Percentiles rank a stretch among this genome's conserved stretches.
Evolutionary conservation across 2,888 invertebrate species (phyloP).

Genomic region (Colletes collaris): DNA sequence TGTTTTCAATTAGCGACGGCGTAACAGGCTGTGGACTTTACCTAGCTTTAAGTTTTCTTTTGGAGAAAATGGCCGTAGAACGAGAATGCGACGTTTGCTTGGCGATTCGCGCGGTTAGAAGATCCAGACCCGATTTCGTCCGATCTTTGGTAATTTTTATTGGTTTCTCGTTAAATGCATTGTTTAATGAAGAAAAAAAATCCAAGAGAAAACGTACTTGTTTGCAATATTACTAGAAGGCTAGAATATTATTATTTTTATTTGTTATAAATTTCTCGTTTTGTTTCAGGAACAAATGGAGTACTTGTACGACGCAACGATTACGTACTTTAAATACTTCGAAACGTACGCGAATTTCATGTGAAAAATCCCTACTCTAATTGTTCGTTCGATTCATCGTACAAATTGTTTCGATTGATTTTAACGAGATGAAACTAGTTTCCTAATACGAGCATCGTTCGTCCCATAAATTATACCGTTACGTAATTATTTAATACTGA

Average conservation of each 20-base stretch:
- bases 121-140: constrained; percentile 82
- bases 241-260: not conserved
- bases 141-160: constrained; percentile 74
- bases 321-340: constrained; percentile 77
- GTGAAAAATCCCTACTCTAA: constrained; percentile 23
- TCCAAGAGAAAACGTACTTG: too few species aligned
- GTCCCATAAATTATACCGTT: constrained; percentile 28
- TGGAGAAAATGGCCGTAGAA: constrained; percentile 84
- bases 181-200: too few species aligned
- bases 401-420: constrained; percentile 27
- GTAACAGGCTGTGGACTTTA: constrained; percentile 83
- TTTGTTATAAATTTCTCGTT: not conserved
- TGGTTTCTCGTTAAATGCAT: too few species aligned
- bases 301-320: constrained; percentile 80
- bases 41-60: constrained; percentile 82
- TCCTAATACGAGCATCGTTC: constrained; percentile 7
- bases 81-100: constrained; percentile 84
- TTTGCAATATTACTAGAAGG: too few species aligned
- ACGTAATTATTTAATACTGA: constrained; percentile 19
- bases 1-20: constrained; percentile 81
- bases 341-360: constrained; percentile 80
- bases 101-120: constrained; percentile 83
- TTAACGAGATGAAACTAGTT: not conserved
- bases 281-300: constrained; percentile 79
- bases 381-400: constrained; percentile 11